These are phyloP conservation scores for Hypercompe scribonia DNA, from an alignment of 2,888 invertebrate genomes.

Conservation along the genomic window DNA sequence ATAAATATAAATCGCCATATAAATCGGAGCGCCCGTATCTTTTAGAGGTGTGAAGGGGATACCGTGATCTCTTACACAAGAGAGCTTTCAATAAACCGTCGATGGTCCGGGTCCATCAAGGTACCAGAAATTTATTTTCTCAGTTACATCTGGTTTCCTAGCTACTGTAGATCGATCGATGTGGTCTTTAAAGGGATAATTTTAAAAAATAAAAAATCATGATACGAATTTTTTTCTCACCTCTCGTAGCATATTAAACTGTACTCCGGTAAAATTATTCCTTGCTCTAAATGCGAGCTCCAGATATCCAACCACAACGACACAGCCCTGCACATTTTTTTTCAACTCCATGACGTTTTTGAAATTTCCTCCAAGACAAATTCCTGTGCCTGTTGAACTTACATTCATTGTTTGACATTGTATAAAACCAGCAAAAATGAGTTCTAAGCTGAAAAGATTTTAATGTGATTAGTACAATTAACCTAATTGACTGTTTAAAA, in stretches of 20 bases:
- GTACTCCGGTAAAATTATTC: constrained; percentile 81
- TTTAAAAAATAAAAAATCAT: too few relatives aligned
- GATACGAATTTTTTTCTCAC: constrained; percentile 46
- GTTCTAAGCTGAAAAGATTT: constrained; percentile 20
- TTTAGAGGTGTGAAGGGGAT: too few relatives aligned
- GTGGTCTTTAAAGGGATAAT: too few relatives aligned
- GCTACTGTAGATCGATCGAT: too few relatives aligned
- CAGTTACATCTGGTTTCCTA: too few relatives aligned
- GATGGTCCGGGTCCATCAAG: too few relatives aligned
- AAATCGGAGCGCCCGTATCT: too few relatives aligned
- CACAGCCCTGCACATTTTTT: constrained; percentile 62
- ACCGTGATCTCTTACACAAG: too few relatives aligned
- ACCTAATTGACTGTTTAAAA: neutral
- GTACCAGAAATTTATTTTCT: too few relatives aligned
- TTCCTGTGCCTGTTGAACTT: constrained; percentile 26
- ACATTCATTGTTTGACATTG: constrained; percentile 38
- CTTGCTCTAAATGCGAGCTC: constrained; percentile 88
- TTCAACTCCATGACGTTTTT: constrained; percentile 16
- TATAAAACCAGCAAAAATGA: constrained; percentile 2
- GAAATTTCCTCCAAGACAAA: constrained; percentile 39
- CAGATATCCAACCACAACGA: constrained; percentile 94
- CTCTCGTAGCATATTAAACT: constrained; percentile 91
- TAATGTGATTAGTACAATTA: neutral
- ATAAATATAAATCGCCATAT: too few relatives aligned
- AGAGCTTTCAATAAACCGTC: too few relatives aligned